These are phyloP conservation scores for Pangasius sanitwongsei DNA, from an alignment of 2,797 vertebrate genomes.

Conservation along the genomic window DNA sequence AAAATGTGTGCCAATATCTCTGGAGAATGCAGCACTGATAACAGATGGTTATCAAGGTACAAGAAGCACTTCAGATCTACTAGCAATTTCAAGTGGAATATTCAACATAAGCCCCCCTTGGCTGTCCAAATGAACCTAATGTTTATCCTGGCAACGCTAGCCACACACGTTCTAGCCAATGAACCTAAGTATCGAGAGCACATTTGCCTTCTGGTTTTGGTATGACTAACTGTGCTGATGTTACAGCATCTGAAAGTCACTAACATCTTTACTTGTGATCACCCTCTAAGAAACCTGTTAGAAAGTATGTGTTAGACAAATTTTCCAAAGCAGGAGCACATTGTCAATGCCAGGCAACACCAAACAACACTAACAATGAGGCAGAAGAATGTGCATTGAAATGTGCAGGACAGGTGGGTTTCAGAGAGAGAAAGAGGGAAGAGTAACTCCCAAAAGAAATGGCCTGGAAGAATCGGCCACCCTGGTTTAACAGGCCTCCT, in stretches of 20 bases:
- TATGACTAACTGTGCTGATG: background rate
- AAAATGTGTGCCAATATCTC: background rate
- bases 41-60: background rate
- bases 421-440: background rate
- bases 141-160: constrained; percentile 73
- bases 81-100: background rate
- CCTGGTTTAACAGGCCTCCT: constrained; percentile 38
- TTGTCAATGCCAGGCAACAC: background rate
- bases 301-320: constrained; percentile 10
- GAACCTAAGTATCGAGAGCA: constrained; percentile 17
- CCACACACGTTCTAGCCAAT: constrained; percentile 15
- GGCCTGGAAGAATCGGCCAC: constrained; percentile 41
- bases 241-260: constrained; percentile 5
- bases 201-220: constrained; percentile 12
- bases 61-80: background rate
- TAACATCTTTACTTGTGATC: background rate
- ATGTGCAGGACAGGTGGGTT: constrained; percentile 45
- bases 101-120: constrained; percentile 53
- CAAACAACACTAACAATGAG: background rate
- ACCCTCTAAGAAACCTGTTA: background rate
- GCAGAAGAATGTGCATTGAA: constrained; percentile 8
- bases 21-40: background rate
- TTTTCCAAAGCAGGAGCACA: background rate
- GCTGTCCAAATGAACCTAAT: constrained; percentile 62
- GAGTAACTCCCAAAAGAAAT: constrained; percentile 25